Base-by-base conservation (phyloP, 2,113 vertebrate genomes). In the Apodemus speciosus region DNA sequence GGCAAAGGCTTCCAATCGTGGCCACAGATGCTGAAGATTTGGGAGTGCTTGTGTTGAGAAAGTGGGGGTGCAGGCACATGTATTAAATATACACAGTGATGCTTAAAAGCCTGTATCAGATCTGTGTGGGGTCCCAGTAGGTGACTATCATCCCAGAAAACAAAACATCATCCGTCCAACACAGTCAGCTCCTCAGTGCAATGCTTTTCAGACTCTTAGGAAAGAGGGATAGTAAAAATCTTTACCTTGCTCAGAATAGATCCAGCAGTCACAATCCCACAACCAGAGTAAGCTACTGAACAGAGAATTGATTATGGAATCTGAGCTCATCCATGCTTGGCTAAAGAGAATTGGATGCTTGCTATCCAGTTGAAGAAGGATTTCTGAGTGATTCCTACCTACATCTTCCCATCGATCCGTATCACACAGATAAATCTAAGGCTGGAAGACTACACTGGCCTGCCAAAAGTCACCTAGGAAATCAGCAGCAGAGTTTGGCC, bases 221-320 rank as follows among this genome's bases (percentile, higher is more conserved):
- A 76, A 91, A 40, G 35, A 43, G 64, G 0, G 25, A 66, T 85
- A 79, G 16, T 58, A 89, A 80, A 80, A 43, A 92, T 75, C 76
- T 13, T 89, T 87, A 85, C n/a, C 85, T 93, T 93, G 60, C 32
- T 77, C 68, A 30, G 32, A 91, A 85, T 43, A 91, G 16, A 43
- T 15, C 2, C 43, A 69, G 62, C 83, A 30, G 8, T 83, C 32
- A 32, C 27, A 25, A 6, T 6, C 60, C 23, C 23, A 66, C 76
- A 88, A 62, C 75, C 43, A 60, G 64, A 90, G 46, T 53, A 15
- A 90, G 89, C 35, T 71, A 56, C 6, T 49, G 9, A 53, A 40
- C 56, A 90, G 5, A 30, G 13, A 77, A 87, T 86, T 87, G 46
- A 49, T 84, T 69, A 40, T 15, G 73, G 56, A 85, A 79, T 69